These are phyloP conservation scores for Dynastes hyllus DNA, from an alignment of 2,888 invertebrate species.

Conservation along the genomic window DNA sequence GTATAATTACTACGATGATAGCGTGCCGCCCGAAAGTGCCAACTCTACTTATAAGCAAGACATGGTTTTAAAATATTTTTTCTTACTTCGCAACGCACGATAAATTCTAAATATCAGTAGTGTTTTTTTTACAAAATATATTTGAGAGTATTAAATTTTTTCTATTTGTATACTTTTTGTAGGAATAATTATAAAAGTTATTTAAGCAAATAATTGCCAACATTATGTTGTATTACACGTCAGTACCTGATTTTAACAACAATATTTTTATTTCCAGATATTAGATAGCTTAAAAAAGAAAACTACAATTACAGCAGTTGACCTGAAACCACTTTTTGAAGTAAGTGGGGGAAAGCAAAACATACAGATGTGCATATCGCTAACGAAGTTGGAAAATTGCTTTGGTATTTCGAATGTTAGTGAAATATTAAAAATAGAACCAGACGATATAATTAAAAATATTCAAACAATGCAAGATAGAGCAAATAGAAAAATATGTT, in stretches of 20 bases:
- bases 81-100: no score
- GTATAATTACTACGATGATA: no score
- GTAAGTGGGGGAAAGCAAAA: constrained; percentile 58
- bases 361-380: constrained; percentile 66
- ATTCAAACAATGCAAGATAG: constrained; percentile 64
- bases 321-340: constrained; percentile 61
- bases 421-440: constrained; percentile 68
- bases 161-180: no score
- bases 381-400: constrained; percentile 65
- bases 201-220: background rate
- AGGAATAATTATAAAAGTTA: background rate
- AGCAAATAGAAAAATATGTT: constrained; percentile 67
- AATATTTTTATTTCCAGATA: constrained; percentile 61
- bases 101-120: no score
- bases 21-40: no score
- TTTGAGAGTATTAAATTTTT: no score
- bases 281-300: constrained; percentile 65
- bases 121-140: no score
- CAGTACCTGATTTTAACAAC: no score
- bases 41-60: no score
- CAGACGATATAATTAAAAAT: constrained; percentile 69
- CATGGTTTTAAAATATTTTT: no score
- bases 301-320: constrained; percentile 53
- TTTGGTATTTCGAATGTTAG: constrained; percentile 68
- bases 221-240: no score